These are phyloP conservation scores for Ciconia boyciana DNA, from an alignment of 2,113 vertebrate species.

Conservation along the genomic window DNA sequence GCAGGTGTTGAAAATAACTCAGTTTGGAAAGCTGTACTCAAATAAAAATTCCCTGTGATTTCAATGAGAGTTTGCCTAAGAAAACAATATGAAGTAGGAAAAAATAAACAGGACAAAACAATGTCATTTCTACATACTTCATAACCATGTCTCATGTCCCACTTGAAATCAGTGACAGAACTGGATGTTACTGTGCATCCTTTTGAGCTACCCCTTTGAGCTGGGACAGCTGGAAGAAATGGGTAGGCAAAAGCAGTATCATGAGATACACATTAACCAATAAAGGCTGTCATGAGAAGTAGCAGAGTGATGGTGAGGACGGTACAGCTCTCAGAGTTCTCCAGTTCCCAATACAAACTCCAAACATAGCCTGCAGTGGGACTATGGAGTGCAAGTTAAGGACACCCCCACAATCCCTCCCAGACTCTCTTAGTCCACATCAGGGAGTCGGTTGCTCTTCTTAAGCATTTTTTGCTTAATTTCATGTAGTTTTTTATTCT, in stretches of 20 bases:
- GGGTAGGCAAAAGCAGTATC: rapidly evolving
- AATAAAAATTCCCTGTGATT: neutral
- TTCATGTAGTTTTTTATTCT: neutral
- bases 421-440: neutral
- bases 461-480: neutral
- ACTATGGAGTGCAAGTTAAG: neutral
- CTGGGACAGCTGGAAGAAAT: neutral
- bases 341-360: neutral
- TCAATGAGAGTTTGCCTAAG: neutral
- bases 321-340: rapidly evolving
- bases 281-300: neutral
- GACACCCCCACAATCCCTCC: neutral
- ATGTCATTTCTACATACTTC: neutral
- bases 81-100: neutral
- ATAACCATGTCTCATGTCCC: neutral
- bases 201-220: neutral
- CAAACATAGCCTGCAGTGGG: neutral
- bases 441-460: neutral
- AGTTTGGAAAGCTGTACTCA: neutral
- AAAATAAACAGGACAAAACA: neutral
- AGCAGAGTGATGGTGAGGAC: neutral
- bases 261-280: neutral
- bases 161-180: neutral
- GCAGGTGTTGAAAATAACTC: neutral
- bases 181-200: neutral